These are phyloP conservation scores for Chromobotia macracanthus DNA, from an alignment of 2,797 vertebrate genomes.

Conservation along the genomic window DNA sequence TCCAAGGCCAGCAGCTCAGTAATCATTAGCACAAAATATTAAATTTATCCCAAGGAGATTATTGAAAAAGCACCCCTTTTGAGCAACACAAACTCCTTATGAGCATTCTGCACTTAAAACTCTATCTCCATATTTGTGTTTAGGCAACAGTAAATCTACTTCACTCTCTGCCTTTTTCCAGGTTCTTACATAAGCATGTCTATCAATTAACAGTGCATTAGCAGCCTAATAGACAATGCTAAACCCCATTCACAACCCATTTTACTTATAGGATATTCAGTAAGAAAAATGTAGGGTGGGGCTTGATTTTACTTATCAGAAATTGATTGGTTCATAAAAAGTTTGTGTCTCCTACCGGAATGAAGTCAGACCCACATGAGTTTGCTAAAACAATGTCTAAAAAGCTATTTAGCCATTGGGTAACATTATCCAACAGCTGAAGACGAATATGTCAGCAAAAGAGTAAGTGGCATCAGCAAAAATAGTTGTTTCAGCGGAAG, in stretches of 20 bases:
- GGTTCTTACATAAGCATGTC: conserved; percentile 3
- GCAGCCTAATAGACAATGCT: background rate
- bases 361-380: background rate
- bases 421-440: background rate
- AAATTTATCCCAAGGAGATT: background rate
- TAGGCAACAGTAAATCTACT: background rate
- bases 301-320: background rate
- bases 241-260: background rate
- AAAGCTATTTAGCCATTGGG: background rate
- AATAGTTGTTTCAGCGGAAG: background rate
- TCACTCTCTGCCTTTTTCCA: conserved; percentile 5
- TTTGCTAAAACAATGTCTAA: background rate
- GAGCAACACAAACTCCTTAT: background rate
- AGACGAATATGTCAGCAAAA: background rate
- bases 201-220: conserved; percentile 18
- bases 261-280: background rate
- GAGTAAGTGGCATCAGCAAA: background rate
- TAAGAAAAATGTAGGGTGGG: background rate
- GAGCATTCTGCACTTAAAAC: background rate
- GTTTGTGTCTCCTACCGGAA: background rate
- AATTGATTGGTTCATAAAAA: background rate
- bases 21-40: background rate
- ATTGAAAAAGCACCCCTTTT: background rate
- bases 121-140: background rate
- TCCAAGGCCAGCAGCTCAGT: background rate